These are phyloP conservation scores for Ceryle rudis DNA, from an alignment of 2,797 vertebrate species.

Conservation along the genomic window DNA sequence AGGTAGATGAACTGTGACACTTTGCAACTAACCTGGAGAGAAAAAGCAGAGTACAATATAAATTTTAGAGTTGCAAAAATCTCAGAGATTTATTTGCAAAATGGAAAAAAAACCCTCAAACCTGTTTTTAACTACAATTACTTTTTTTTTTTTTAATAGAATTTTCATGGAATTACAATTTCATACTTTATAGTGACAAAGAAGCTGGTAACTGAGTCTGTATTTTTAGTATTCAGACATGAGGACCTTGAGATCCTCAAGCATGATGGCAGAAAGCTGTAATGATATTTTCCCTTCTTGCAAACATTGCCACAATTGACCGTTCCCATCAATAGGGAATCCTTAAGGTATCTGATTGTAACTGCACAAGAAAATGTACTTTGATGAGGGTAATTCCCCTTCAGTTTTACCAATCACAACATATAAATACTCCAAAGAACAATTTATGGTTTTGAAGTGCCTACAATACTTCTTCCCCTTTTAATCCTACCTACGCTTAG, in stretches of 20 bases:
- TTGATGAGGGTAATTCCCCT: neutral
- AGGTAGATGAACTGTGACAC: constrained; percentile 92
- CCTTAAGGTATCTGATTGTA: neutral
- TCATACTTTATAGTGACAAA: neutral
- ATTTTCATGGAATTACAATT: neutral
- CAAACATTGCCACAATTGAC: neutral
- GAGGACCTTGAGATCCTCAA: neutral
- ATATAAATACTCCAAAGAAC: neutral
- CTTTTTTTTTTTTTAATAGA: neutral
- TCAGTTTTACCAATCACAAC: neutral
- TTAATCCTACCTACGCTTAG: neutral
- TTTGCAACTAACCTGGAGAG: constrained; percentile 91
- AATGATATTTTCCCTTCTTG: neutral
- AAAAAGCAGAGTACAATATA: neutral
- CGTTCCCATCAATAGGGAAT: neutral
- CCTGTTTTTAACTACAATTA: neutral
- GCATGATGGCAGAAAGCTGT: neutral
- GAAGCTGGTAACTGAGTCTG: neutral
- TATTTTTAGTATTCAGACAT: neutral
- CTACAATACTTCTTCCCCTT: neutral
- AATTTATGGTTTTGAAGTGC: neutral
- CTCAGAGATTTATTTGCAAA: neutral
- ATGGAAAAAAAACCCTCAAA: neutral
- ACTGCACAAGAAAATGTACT: neutral
- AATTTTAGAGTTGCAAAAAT: neutral